Conservation (phyloP, 23 tunicate species). For the Oikopleura dioica region DNA sequence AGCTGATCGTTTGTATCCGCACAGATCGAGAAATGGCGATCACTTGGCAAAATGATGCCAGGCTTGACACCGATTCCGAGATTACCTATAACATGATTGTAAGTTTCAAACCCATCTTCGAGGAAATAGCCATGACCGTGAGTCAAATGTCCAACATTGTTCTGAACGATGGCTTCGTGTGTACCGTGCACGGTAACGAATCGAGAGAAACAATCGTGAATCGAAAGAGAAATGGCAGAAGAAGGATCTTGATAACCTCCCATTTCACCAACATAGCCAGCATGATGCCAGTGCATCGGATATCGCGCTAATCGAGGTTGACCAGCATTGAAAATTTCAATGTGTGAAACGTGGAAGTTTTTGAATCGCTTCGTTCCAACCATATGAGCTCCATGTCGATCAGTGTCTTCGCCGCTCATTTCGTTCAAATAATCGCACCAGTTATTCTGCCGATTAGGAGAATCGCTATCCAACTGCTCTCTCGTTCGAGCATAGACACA, state of each 20-base stretch:
- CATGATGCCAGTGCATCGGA: constrained; percentile 6
- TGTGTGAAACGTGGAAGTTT: background rate
- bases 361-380: background rate
- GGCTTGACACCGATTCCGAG: background rate
- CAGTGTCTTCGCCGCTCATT: background rate
- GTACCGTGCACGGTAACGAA: background rate
- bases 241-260: constrained; percentile 1
- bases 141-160: background rate
- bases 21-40: background rate
- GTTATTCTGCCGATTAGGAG: background rate
- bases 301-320: background rate
- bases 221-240: background rate
- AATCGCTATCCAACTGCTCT: background rate
- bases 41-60: background rate
- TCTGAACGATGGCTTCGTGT: background rate
- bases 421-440: background rate
- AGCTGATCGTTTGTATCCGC: background rate
- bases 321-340: constrained; percentile 10
- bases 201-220: background rate
- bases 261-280: background rate
- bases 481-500: background rate
- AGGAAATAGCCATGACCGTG: constrained; percentile 6
- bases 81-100: background rate
- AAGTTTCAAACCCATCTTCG: background rate
- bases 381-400: background rate